Evolutionary conservation across 2,113 vertebrate species (phyloP), one percentile per base, ranked within the genome.

Genomic region (Strix aluco): DNA sequence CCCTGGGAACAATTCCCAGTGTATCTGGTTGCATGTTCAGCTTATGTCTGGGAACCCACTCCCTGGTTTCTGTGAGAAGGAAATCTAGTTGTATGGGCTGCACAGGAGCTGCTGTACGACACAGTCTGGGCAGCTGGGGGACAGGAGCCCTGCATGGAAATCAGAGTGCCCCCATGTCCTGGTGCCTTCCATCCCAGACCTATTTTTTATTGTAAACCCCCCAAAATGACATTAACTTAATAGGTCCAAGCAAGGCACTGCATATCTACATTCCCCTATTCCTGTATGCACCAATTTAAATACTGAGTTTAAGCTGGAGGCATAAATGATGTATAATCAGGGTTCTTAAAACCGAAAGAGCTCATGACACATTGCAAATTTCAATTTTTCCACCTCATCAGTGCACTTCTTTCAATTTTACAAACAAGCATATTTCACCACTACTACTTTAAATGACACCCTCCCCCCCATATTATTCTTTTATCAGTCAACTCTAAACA

Each of bases 371-470:
- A 23, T 29, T 71, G 27, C 38, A 91, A 65, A 91, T 89, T 89
- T 92, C 23, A 75, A 25, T 75, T 95, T 95, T 92, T 67, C 44
- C 27, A 40, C 70, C 38, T 85, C 89, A 79, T 77, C 38, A 63
- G 61, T 61, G 81, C 23, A 49, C 27, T 87, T 81, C n/a, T 86
- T 95, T 90, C 57, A 85, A 36, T 69, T 88, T 69, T 82, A 88
- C 32, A 87, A 90, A 93, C 36, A 84, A 92, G 23, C 6, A 10
- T 42, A 65, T 90, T 95, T 94, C 57, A 75, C n/a, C 46, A 82
- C 34, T 78, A 11, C 47, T 72, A 25, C 54, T 82, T 93, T 88
- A 82, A 89, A 69, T 59, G 36, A 75, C n/a, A 27, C 27, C 27
- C 13, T 8, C 6, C 32, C 23, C 18, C 3, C 8, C 10, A 44